phyloP scores from a whole-genome alignment of 2,797 vertebrate genomes.

The Halcyon leucocephala region DNA sequence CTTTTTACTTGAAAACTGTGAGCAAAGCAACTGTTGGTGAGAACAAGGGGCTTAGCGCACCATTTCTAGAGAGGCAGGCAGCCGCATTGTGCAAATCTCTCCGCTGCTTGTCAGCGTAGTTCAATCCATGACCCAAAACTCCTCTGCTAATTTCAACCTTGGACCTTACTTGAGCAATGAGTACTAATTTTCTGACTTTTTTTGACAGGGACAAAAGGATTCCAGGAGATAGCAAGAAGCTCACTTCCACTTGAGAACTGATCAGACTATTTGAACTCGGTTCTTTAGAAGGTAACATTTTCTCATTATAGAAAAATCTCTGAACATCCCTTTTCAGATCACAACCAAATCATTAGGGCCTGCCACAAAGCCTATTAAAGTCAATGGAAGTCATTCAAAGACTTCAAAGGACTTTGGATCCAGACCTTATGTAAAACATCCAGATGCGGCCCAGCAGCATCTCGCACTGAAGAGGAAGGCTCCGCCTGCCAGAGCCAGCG shows the following conservation, averaged over 20 bases:
- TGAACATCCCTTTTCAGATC: conserved; percentile 43
- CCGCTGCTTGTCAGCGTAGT: neutral
- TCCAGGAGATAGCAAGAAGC: conserved; percentile 31
- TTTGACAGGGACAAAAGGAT: conserved; percentile 31
- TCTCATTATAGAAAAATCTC: conserved; percentile 50
- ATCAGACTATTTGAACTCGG: conserved; percentile 13
- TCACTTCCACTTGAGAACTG: conserved; percentile 36
- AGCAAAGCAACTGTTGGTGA: neutral
- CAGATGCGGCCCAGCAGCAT: neutral
- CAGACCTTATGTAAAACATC: neutral
- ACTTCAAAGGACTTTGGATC: conserved; percentile 47
- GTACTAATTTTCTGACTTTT: neutral
- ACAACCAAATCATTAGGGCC: conserved; percentile 60
- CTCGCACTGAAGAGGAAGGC: neutral
- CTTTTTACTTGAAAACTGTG: neutral
- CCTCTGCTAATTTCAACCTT: conserved; percentile 30
- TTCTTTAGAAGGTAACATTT: conserved; percentile 46
- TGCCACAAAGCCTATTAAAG: conserved; percentile 58
- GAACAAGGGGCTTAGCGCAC: fast-evolving
- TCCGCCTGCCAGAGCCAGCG: fast-evolving
- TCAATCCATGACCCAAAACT: neutral
- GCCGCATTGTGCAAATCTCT: neutral
- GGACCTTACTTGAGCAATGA: neutral
- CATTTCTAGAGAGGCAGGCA: neutral
- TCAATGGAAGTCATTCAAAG: conserved; percentile 44